These are phyloP conservation scores for Umimayanthus chanpuru DNA, from an alignment of 92 coral and sea anemone species.

Conservation along the genomic window DNA sequence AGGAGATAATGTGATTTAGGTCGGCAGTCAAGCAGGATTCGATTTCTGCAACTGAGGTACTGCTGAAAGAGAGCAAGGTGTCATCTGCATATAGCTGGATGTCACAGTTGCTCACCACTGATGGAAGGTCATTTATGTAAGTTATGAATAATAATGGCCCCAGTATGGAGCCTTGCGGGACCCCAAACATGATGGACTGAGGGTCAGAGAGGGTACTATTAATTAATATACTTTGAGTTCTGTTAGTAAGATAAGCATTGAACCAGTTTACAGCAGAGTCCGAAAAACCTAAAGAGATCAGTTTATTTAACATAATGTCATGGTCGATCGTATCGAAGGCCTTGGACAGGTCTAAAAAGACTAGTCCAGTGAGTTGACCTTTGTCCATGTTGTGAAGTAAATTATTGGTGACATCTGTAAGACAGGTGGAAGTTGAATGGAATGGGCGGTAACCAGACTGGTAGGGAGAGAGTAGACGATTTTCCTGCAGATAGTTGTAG, in stretches of 20 bases:
- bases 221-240: background rate
- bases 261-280: conserved; percentile 9
- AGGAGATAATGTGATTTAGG: conserved; percentile 8
- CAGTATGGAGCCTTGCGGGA: background rate
- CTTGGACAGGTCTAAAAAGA: too few relatives aligned
- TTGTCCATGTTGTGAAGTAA: too few relatives aligned
- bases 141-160: background rate
- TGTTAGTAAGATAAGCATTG: conserved; percentile 7
- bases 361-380: too few relatives aligned
- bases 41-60: conserved; percentile 10
- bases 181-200: too few relatives aligned
- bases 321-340: too few relatives aligned
- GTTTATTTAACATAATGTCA: too few relatives aligned
- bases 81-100: too few relatives aligned
- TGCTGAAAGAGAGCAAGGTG: background rate
- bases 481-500: too few relatives aligned
- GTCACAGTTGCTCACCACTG: background rate
- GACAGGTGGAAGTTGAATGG: conserved; percentile 9
- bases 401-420: conserved; percentile 6
- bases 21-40: background rate
- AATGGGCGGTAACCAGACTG: too few relatives aligned
- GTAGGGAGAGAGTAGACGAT: too few relatives aligned
- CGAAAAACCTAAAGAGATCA: conserved; percentile 3
- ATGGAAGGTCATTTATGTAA: too few relatives aligned
- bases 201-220: background rate